Conservation (phyloP, 2,113 vertebrate species). For the Macaca mulatta region DNA sequence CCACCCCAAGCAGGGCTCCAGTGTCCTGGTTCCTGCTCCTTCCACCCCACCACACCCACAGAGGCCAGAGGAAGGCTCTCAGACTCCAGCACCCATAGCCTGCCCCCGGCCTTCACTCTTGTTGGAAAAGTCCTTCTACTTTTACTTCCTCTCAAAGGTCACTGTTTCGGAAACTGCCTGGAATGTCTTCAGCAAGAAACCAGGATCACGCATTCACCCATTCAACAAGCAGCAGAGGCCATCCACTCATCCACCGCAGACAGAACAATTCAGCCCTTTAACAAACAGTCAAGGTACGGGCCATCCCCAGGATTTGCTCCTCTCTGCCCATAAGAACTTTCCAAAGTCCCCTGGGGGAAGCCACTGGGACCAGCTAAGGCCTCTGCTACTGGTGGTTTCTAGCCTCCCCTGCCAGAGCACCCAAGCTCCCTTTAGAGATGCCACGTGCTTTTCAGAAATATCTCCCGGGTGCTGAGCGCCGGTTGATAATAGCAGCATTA, state of each 20-base stretch:
- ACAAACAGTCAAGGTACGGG: not conserved
- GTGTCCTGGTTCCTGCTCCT: not conserved
- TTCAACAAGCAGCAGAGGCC: not conserved
- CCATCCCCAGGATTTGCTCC: too few relatives aligned
- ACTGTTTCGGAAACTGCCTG: not conserved
- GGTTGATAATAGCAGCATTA: not conserved
- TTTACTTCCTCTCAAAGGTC: not conserved
- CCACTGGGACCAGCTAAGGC: not conserved
- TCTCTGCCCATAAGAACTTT: not conserved
- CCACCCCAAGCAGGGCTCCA: accelerated
- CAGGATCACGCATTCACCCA: not conserved
- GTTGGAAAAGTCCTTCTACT: not conserved
- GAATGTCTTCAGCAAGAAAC: not conserved
- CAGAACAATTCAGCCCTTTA: not conserved
- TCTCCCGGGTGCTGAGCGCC: not conserved
- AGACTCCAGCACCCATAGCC: not conserved
- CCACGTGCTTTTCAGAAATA: not conserved
- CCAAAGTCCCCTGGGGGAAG: not conserved
- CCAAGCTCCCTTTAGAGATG: not conserved
- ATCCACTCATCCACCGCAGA: not conserved
- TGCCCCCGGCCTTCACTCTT: accelerated
- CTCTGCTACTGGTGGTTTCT: not conserved
- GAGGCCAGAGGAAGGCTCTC: not conserved
- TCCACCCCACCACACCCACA: not conserved
- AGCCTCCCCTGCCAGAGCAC: not conserved